phyloP scores from a whole-genome alignment of 2,888 invertebrate genomes.

The Lathronympha strigana region DNA sequence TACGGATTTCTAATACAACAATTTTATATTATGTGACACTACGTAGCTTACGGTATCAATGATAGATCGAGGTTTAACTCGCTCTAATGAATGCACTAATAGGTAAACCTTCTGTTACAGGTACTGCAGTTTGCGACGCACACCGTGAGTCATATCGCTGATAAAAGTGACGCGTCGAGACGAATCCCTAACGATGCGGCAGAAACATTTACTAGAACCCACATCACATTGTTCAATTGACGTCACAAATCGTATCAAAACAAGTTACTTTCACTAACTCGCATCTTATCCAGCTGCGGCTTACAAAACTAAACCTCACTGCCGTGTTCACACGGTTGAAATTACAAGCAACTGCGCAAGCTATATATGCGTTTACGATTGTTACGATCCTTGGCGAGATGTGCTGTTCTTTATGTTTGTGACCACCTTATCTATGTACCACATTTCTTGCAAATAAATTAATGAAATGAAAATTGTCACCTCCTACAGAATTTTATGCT shows the following conservation, averaged over 20 bases:
- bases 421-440: no score
- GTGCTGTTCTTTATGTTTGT: no score
- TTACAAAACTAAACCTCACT: not conserved
- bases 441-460: no score
- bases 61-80: conserved; percentile 36
- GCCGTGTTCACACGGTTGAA: not conserved
- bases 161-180: conserved; percentile 65
- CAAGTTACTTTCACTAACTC: conserved; percentile 22
- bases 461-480: no score
- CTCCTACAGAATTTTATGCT: conserved; percentile 17
- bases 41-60: not conserved
- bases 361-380: not conserved
- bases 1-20: not conserved
- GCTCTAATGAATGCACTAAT: conserved; percentile 52
- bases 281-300: not conserved
- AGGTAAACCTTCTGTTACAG: conserved; percentile 71
- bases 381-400: no score
- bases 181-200: conserved; percentile 48
- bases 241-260: conserved; percentile 26
- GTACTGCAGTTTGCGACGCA: conserved; percentile 76
- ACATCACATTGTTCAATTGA: conserved; percentile 3
- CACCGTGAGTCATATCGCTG: conserved; percentile 73
- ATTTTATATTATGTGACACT: not conserved
- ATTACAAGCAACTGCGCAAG: not conserved
- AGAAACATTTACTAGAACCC: conserved; percentile 16